These are phyloP conservation scores for Hestina assimilis DNA, from an alignment of 1,140 invertebrate genomes.

Conservation along the genomic window DNA sequence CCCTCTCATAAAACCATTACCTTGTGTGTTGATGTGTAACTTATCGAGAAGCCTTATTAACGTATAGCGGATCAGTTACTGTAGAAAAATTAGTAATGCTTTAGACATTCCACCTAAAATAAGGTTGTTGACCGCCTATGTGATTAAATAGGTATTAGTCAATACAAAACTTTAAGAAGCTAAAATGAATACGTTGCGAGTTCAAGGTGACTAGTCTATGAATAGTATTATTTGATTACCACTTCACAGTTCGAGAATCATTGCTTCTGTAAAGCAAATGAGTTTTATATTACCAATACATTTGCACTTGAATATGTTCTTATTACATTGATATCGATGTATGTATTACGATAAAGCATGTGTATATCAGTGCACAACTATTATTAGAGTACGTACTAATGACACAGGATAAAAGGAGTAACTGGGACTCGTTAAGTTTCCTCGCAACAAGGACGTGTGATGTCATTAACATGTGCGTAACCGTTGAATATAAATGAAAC, in stretches of 20 bases:
- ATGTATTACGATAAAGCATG: neutral
- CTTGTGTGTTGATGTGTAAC: constrained; percentile 36
- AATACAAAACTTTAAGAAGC: constrained; percentile 35
- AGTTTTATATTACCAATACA: neutral
- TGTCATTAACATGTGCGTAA: constrained; percentile 56
- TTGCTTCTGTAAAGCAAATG: constrained; percentile 3
- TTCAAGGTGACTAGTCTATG: constrained; percentile 35
- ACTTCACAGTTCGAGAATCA: constrained; percentile 18
- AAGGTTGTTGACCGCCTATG: constrained; percentile 25
- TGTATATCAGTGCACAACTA: constrained; percentile 24
- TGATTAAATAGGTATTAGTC: constrained; percentile 13
- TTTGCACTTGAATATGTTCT: neutral
- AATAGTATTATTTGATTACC: constrained; percentile 31
- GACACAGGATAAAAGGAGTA: constrained; percentile 69
- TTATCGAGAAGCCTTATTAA: constrained; percentile 28
- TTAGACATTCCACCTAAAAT: constrained; percentile 17
- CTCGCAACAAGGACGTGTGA: constrained; percentile 71
- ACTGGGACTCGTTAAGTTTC: constrained; percentile 66
- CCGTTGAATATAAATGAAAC: constrained; percentile 52
- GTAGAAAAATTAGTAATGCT: constrained; percentile 26
- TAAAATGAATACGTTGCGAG: constrained; percentile 40
- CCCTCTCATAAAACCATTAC: constrained; percentile 28
- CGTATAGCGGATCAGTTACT: constrained; percentile 24
- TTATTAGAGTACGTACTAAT: constrained; percentile 53
- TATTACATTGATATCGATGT: constrained; percentile 1